Conservation (phyloP, 2,888 invertebrate genomes). For the Bibio marci region DNA sequence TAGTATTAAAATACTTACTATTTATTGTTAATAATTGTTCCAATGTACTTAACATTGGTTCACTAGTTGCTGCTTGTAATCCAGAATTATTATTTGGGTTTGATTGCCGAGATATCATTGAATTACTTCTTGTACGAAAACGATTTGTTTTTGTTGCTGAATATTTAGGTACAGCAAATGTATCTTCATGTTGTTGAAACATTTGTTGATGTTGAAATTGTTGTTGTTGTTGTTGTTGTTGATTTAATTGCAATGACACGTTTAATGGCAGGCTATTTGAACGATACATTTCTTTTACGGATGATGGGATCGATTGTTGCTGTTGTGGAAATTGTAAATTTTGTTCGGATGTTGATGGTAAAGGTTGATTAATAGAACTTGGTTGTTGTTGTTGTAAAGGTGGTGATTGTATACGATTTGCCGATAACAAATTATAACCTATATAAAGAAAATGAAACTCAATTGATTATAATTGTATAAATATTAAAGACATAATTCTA, state of each 20-base stretch:
- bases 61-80: constrained; percentile 55
- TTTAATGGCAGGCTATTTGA: constrained; percentile 44
- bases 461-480: no score
- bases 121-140: constrained; percentile 24
- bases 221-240: neutral
- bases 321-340: neutral
- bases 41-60: constrained; percentile 58
- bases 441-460: no score
- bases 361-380: constrained; percentile 11
- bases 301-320: constrained; percentile 1
- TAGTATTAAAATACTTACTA: constrained; percentile 11
- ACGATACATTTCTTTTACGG: constrained; percentile 35
- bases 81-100: neutral
- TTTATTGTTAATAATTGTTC: constrained; percentile 58
- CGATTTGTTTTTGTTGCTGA: constrained; percentile 16
- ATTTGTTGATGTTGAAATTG: constrained; percentile 13
- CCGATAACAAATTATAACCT: no score
- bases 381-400: constrained; percentile 14
- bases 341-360: neutral
- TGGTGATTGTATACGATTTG: no score
- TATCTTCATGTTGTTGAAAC: constrained; percentile 18
- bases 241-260: constrained; percentile 27
- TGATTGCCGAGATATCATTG: constrained; percentile 18
- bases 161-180: constrained; percentile 26
- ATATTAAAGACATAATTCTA: no score